A percentile compares a stretch with the other conserved stretches of the same genome.
These are phyloP conservation scores for Speoplatyrhinus poulsoni DNA, from an alignment of 2,113 vertebrate species.

Conservation along the genomic window DNA sequence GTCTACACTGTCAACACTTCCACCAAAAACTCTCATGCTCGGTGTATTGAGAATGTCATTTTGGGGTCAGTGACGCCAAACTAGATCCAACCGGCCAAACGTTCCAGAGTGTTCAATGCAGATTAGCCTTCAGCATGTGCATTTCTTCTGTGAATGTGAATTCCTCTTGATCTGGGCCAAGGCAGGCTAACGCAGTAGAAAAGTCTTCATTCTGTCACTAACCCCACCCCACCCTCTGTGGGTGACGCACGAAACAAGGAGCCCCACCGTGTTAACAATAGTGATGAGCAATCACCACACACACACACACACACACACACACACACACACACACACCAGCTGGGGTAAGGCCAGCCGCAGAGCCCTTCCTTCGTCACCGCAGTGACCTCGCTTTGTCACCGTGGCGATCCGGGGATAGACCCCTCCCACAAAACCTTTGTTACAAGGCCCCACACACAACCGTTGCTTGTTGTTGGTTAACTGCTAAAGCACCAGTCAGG, in stretches of 20 bases:
- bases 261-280: background rate
- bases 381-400: constrained; percentile 16
- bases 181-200: background rate
- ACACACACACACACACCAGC: constrained; percentile 7
- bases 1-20: no score
- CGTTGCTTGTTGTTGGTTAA: constrained; percentile 31
- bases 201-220: background rate
- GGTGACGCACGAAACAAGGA: background rate
- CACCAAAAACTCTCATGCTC: no score
- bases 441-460: constrained; percentile 14
- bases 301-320: constrained; percentile 13
- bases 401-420: background rate
- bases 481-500: constrained; percentile 40
- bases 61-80: no score
- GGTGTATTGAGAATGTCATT: no score
- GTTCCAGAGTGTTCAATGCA: no score
- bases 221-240: no score
- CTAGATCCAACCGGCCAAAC: no score
- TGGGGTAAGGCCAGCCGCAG: background rate
- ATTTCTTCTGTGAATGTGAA: background rate
- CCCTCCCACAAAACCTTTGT: background rate
- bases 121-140: no score
- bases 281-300: background rate
- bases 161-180: background rate
- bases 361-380: constrained; percentile 12